Conservation (phyloP, 2,888 invertebrate genomes). For the Sminthurinus aureus region DNA sequence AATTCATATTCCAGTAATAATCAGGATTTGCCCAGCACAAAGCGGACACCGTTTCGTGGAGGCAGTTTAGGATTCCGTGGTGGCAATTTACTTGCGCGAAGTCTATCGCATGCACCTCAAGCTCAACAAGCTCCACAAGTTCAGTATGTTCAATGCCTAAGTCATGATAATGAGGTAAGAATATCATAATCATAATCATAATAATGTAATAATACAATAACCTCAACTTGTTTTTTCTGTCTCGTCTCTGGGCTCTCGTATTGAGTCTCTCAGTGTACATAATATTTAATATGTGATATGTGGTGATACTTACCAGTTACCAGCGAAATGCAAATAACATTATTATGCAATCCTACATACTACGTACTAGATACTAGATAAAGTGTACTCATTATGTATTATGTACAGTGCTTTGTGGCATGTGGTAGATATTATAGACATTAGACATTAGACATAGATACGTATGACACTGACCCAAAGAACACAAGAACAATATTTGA, state of each 20-base stretch:
- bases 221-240: no score
- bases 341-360: no score
- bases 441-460: not conserved
- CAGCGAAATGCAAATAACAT: no score
- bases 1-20: constrained; percentile 39
- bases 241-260: no score
- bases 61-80: constrained; percentile 58
- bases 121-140: constrained; percentile 61
- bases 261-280: no score
- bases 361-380: not conserved
- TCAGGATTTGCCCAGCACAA: constrained; percentile 11
- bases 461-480: no score
- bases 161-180: constrained; percentile 75
- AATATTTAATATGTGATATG: no score
- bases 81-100: constrained; percentile 55
- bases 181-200: not conserved
- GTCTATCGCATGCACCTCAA: constrained; percentile 49
- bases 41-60: constrained; percentile 47
- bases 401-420: not conserved
- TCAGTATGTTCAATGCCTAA: constrained; percentile 76
- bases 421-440: not conserved
- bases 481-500: no score
- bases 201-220: not conserved
- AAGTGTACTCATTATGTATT: not conserved
- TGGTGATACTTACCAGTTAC: no score